Conservation (phyloP, 2,113 vertebrate species). For the Talpa occidentalis region DNA sequence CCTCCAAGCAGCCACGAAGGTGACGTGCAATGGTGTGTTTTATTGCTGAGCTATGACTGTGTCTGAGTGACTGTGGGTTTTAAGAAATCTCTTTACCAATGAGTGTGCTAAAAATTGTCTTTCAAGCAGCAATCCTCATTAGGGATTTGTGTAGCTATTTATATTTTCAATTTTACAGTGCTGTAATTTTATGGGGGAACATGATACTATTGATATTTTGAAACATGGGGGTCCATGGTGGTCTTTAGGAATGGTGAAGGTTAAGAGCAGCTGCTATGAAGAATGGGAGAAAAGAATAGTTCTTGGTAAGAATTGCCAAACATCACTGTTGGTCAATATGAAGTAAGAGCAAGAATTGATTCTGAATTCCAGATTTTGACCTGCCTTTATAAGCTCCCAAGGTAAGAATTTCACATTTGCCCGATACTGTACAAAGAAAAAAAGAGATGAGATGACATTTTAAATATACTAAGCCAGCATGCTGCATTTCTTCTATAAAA, state of each 20-base stretch:
- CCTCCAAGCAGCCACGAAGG: not conserved
- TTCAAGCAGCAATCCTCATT: not conserved
- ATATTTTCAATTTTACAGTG: not conserved
- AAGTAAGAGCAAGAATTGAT: not conserved
- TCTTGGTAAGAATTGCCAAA: not conserved
- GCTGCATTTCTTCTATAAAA: not conserved
- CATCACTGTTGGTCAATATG: not conserved
- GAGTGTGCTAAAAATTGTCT: not conserved
- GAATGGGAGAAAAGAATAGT: not conserved
- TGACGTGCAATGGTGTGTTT: not conserved
- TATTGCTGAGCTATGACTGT: not conserved
- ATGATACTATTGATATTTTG: not conserved
- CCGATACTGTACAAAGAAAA: not conserved
- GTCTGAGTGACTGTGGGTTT: not conserved
- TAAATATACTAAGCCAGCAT: not conserved
- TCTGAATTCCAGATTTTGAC: not conserved
- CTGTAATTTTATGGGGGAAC: not conserved
- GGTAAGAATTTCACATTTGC: not conserved
- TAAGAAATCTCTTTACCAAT: not conserved
- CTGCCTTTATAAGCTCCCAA: not conserved
- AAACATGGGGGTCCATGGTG: not conserved
- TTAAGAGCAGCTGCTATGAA: not conserved
- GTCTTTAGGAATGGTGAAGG: not conserved
- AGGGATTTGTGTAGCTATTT: not conserved
- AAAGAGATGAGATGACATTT: not conserved